phyloP scores from a whole-genome alignment of 2,888 invertebrate genomes.

The Unio pictorum region DNA sequence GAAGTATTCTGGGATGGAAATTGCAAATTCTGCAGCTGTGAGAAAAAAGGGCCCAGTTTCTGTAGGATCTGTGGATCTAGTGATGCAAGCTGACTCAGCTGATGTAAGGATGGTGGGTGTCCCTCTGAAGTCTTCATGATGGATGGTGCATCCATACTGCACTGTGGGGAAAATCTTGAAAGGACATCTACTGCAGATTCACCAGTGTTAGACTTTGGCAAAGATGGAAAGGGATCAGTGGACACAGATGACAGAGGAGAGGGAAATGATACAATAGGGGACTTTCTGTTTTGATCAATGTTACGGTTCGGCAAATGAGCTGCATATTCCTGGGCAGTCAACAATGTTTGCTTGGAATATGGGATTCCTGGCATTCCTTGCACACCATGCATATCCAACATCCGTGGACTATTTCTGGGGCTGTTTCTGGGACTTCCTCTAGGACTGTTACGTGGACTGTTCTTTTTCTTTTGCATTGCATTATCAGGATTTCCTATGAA shows the following conservation, averaged over 20 bases:
- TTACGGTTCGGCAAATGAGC: conserved; percentile 21
- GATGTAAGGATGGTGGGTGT: conserved; percentile 13
- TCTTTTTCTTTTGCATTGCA: conserved; percentile 38
- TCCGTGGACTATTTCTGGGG: conserved; percentile 25
- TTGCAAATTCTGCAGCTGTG: conserved; percentile 29
- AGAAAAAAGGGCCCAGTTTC: conserved; percentile 28
- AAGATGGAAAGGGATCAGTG: neutral
- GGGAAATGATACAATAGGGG: conserved; percentile 21
- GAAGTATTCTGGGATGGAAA: conserved; percentile 10
- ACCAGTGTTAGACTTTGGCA: too few relatives aligned
- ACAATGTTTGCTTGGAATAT: conserved; percentile 17
- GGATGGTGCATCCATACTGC: conserved; percentile 32
- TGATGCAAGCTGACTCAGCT: conserved; percentile 13
- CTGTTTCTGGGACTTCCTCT: conserved; percentile 31
- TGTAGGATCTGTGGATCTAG: conserved; percentile 29
- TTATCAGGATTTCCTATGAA: conserved; percentile 21
- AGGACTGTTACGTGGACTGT: conserved; percentile 37
- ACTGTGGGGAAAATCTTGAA: conserved; percentile 25
- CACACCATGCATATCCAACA: conserved; percentile 4
- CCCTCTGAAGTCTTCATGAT: conserved; percentile 32
- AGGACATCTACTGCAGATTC: conserved; percentile 8
- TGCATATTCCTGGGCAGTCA: conserved; percentile 27
- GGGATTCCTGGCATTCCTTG: conserved; percentile 1
- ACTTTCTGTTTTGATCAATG: conserved; percentile 27
- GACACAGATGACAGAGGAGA: conserved; percentile 13